A percentile compares a stretch with the other conserved stretches of the same genome.
phyloP scores from a whole-genome alignment of 2,888 invertebrate species.

The Amblyjoppa fuscipennis region DNA sequence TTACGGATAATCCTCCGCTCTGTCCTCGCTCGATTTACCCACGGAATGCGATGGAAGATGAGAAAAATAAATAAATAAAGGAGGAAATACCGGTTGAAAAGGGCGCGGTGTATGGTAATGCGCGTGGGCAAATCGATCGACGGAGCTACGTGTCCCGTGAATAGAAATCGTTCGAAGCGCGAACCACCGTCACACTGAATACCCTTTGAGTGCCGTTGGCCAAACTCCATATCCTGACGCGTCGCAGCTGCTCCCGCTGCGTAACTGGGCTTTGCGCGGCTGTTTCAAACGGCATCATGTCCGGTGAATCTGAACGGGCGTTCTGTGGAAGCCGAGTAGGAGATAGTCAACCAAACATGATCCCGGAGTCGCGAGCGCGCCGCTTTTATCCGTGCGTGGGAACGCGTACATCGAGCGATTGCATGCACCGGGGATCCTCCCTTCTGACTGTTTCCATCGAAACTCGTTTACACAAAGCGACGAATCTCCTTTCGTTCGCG shows the following conservation, averaged over 20 bases:
- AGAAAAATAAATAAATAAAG: background rate
- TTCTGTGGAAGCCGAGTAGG: background rate
- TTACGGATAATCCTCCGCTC: background rate
- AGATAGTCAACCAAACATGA: conserved; percentile 37
- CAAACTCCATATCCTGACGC: conserved; percentile 4
- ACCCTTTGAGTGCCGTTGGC: conserved; percentile 70
- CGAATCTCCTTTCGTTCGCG: background rate
- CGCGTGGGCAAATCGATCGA: conserved; percentile 52
- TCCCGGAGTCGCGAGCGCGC: conserved; percentile 3
- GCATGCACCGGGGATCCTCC: no score
- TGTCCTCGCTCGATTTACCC: background rate
- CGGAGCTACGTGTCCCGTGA: conserved; percentile 73
- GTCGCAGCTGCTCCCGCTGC: conserved; percentile 16
- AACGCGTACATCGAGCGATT: background rate
- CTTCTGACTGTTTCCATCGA: background rate
- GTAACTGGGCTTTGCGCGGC: conserved; percentile 20
- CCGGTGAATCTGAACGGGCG: conserved; percentile 34
- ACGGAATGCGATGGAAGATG: background rate
- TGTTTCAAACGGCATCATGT: conserved; percentile 49
- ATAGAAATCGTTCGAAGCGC: conserved; percentile 80
- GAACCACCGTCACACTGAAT: conserved; percentile 71
- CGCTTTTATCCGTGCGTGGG: conserved; percentile 4
- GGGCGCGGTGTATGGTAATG: background rate
- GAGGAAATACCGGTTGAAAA: conserved; percentile 1
- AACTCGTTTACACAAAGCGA: background rate